Base-by-base conservation (phyloP, 1,140 invertebrate species). In the Battus philenor region DNA sequence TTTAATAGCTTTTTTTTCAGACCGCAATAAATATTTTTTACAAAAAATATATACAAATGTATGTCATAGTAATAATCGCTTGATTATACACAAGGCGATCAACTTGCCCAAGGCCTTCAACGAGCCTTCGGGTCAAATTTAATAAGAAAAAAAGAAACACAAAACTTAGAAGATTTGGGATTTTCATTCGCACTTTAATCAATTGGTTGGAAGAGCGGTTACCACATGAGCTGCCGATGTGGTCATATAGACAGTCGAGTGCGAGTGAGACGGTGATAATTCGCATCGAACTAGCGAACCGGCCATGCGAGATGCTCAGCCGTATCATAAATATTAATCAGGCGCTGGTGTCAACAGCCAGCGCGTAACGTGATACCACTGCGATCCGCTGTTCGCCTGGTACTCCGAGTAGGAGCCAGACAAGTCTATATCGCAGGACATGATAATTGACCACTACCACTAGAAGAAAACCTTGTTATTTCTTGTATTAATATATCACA, bases 311-410 rank as follows among this genome's bases (percentile, higher is more conserved):
- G 80, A 84, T 84, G 74, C 72, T 80, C 80, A 72, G 68, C 71
- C 74, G 74, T 84, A 84, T 84, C 80, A 84, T 84, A 84, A 84
- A 84, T 84, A 84, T 84, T 84, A 84, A 84, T 84, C 80, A 84
- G 80, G 77, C 80, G 73, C 69, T 84, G 80, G 77, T 84, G 77
- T 84, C 80, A 84, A 84, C 80, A 84, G 80, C 80, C 80, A 84
- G 76, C 74, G 77, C 80, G 80, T 84, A 84, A 84, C 77, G 74
- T 74, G 80, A 84, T 74, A 84, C 74, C 72, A 61, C 67, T 62
- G 67, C 76, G 76, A 83, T 79, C 63, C 75, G 67, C 64, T 83
- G 75, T 55, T 68, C 50, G 70, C 75, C 76, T 83, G 67, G 73
- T 83, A 80, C 74, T 77, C 38, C 38, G 52, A 59, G 50, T 63